A percentile compares a stretch with the other conserved stretches of the same genome.
phyloP scores from a whole-genome alignment of 2,888 invertebrate species.

The Lepas anatifera region DNA sequence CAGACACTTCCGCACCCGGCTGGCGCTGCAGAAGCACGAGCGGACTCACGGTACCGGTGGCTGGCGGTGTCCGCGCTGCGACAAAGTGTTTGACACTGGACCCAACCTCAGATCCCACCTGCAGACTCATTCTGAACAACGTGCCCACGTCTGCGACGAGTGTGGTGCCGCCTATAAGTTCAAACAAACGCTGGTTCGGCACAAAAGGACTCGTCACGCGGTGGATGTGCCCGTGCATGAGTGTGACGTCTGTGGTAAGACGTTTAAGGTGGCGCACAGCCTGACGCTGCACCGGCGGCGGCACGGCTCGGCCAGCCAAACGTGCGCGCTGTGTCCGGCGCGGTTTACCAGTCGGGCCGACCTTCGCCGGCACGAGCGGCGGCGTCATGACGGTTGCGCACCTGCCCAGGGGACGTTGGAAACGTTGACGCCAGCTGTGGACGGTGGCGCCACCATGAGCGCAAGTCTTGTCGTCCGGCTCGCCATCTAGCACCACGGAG shows the following conservation, averaged over 20 bases:
- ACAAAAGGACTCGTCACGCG: background rate
- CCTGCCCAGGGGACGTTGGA: too few species aligned
- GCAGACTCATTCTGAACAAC: background rate
- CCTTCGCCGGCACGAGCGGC: background rate
- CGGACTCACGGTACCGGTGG: background rate
- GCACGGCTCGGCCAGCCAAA: background rate
- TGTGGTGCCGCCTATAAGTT: conserved; percentile 2
- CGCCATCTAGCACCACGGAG: too few species aligned
- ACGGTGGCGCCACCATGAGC: too few species aligned
- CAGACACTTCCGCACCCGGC: background rate
- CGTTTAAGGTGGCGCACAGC: background rate
- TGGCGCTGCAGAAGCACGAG: background rate
- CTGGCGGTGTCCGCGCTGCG: background rate
- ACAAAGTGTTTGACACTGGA: background rate
- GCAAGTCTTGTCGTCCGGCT: too few species aligned
- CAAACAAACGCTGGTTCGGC: background rate
- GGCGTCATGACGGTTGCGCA: too few species aligned
- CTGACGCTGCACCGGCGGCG: conserved; percentile 1
- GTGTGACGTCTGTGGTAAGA: background rate
- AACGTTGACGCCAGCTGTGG: too few species aligned
- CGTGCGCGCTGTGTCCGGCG: background rate
- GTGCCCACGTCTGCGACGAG: background rate
- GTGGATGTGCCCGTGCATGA: background rate
- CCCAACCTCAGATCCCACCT: background rate
- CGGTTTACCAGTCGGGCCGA: background rate